Percentiles rank a stretch among this genome's conserved stretches.
Conservation (phyloP, 2,797 vertebrate species). For the Mormyrops attenuatus region DNA sequence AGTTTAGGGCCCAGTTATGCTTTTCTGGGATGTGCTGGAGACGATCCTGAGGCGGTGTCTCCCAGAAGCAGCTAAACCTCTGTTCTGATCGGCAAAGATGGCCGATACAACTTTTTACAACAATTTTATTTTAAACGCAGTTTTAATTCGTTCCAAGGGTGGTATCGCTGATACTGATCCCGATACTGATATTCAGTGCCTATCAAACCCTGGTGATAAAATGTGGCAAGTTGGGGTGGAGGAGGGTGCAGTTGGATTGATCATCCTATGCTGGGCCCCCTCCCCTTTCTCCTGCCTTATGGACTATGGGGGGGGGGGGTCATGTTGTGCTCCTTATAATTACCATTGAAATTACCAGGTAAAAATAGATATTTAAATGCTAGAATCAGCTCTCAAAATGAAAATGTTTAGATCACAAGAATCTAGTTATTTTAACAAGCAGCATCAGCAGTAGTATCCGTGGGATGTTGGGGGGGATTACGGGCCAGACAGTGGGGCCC, state of each 20-base stretch:
- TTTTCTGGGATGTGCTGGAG: neutral
- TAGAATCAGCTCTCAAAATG: neutral
- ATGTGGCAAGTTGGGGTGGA: neutral
- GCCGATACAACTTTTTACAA: neutral
- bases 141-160: neutral
- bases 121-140: neutral
- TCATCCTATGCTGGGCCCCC: neutral
- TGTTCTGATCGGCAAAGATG: neutral
- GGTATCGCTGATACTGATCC: neutral
- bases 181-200: neutral
- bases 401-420: neutral
- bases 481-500: neutral
- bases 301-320: neutral
- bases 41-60: neutral
- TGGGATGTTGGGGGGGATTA: conserved; percentile 23
- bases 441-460: conserved; percentile 27
- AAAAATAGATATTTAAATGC: neutral
- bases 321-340: neutral
- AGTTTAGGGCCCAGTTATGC: neutral
- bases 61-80: neutral
- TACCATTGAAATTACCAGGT: neutral
- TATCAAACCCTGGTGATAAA: neutral
- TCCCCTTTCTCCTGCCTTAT: neutral
- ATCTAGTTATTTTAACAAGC: neutral
- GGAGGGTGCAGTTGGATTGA: neutral